A percentile compares a stretch with the other conserved stretches of the same genome.
These are phyloP conservation scores for Oreocharis arfaki DNA, from an alignment of 2,113 vertebrate genomes.

Conservation along the genomic window DNA sequence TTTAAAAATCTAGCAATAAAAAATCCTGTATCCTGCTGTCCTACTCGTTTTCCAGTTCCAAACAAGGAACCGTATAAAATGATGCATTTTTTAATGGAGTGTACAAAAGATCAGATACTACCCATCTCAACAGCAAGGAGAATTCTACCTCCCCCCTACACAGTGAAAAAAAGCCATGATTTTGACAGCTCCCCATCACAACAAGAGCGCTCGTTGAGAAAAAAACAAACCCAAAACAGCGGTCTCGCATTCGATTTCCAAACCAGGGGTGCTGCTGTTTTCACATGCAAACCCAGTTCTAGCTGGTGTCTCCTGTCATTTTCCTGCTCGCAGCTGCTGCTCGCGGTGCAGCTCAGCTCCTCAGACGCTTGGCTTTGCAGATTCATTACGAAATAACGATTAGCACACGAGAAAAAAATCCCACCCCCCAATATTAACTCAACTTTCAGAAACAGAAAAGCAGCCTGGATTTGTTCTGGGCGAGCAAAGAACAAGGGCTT, in stretches of 20 bases:
- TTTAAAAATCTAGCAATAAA: neutral
- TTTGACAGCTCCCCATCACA: neutral
- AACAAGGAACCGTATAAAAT: neutral
- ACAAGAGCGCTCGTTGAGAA: neutral
- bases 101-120: neutral
- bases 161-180: accelerated
- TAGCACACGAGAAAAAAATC: neutral
- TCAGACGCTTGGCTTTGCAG: neutral
- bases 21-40: neutral
- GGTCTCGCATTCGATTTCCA: neutral
- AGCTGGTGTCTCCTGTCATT: neutral
- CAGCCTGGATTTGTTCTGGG: neutral
- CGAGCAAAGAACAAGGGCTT: neutral
- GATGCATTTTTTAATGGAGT: neutral
- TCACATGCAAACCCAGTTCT: neutral
- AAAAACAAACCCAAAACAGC: neutral
- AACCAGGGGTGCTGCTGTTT: neutral
- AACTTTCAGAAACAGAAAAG: neutral
- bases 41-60: neutral
- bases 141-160: neutral
- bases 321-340: neutral
- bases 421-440: neutral
- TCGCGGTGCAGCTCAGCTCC: neutral
- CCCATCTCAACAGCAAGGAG: neutral
- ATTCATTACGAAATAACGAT: neutral